Evolutionary conservation across 2,797 vertebrate genomes (phyloP), one percentile per base, ranked within the genome.

Genomic region (Enteromius viviparus): DNA sequence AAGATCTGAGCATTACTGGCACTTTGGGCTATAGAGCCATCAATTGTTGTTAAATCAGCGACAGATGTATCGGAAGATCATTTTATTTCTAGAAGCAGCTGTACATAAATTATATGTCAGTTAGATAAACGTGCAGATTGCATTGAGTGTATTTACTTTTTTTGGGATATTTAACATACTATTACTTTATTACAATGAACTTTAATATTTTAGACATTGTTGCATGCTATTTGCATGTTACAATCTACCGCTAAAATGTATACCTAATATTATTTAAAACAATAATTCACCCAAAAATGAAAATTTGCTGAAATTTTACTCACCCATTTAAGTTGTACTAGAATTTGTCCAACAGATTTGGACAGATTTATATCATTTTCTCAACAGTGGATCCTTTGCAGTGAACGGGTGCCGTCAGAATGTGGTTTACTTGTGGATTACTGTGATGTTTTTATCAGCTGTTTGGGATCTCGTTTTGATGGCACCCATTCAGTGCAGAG

Each of bases 81-180:
- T 40, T 75, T 58, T 37, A 76, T 60, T 58, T 74, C 19, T 53
- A 34, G 71, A 74, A 53, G 29, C 2, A 12, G 32, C 29, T 37
- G 47, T 8, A 14, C 14, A n/a, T 34, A 8, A 34, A 53, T 37
- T 4, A 37, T 4, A 37, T 60, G n/a, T 26, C 37, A 40, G 2
- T 76, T 76, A 76, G 53, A 76, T 26, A 3, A 60, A 72, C 45
- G 19, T 32, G 45, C 45, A 49, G 45, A 49, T 49, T 71, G 7
- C 58, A 55, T 55, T n/a, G 21, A 58, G n/a, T 58, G n/a, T 58
- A 58, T 58, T 53, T 53, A 21, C 51, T 21, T 19, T 3, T 6
- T 19, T 53, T 1, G n/a, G 53, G 26, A 58, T 23, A 23, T 11
- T 58, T 9, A 58, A 23, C 3, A 3, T 58, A 11, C 10, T 23